phyloP scores from a whole-genome alignment of 2,888 invertebrate species.

The Drosophila fulvimacula region DNA sequence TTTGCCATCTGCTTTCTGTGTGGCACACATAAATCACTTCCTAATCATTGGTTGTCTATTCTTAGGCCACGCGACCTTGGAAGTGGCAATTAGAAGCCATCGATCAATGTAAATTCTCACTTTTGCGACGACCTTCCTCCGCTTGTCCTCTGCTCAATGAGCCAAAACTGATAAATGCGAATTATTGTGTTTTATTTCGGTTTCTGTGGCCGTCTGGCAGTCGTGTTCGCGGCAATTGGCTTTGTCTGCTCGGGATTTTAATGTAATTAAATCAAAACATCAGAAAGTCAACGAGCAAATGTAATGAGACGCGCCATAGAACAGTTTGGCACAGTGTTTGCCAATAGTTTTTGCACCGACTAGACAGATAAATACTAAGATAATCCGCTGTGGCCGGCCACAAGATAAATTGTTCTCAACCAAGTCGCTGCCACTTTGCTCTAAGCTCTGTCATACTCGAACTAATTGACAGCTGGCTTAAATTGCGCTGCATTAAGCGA shows the following conservation, averaged over 20 bases:
- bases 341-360: constrained; percentile 35
- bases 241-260: constrained; percentile 22
- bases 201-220: constrained; percentile 46
- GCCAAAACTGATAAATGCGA: constrained; percentile 60
- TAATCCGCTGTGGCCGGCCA: constrained; percentile 30
- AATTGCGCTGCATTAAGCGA: constrained; percentile 47
- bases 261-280: constrained; percentile 30
- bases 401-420: constrained; percentile 20
- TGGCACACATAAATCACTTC: constrained; percentile 58
- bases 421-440: constrained; percentile 25
- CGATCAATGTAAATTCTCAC: constrained; percentile 63
- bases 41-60: constrained; percentile 59
- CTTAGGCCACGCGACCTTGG: constrained; percentile 50
- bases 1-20: constrained; percentile 24
- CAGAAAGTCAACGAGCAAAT: constrained; percentile 19
- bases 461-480: constrained; percentile 69
- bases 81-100: constrained; percentile 60
- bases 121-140: constrained; percentile 24
- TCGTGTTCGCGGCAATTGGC: constrained; percentile 26
- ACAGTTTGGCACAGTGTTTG: constrained; percentile 17
- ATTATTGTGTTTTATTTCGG: constrained; percentile 50
- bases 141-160: constrained; percentile 35
- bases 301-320: constrained; percentile 39
- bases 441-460: constrained; percentile 23
- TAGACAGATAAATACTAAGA: constrained; percentile 34